Conservation (phyloP, 2,113 vertebrate genomes). For the Pomatostomus ruficeps region DNA sequence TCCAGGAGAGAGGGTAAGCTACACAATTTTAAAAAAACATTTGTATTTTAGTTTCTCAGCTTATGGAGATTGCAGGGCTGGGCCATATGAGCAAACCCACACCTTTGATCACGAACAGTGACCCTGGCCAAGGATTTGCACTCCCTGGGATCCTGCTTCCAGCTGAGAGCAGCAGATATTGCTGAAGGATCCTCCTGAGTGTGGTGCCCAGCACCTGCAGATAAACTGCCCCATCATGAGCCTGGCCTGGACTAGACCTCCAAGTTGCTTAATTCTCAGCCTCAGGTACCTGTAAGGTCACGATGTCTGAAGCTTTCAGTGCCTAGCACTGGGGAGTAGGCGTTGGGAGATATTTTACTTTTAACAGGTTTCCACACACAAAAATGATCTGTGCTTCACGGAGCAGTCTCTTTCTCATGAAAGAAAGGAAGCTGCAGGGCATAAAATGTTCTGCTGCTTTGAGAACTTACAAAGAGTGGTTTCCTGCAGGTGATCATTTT, state of each 20-base stretch:
- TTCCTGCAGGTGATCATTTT: background rate
- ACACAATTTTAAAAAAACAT: accelerated
- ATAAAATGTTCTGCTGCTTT: background rate
- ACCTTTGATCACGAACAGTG: background rate
- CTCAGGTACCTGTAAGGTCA: background rate
- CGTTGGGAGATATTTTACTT: background rate
- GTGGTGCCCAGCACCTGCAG: background rate
- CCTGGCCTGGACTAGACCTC: background rate
- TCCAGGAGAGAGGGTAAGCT: accelerated
- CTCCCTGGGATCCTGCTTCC: background rate
- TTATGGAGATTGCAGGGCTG: background rate
- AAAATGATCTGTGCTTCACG: background rate
- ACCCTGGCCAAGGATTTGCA: background rate
- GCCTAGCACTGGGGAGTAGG: background rate
- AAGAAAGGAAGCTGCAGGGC: background rate
- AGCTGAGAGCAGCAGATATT: background rate
- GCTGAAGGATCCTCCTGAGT: background rate
- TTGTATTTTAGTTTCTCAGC: background rate
- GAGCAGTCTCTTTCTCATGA: background rate
- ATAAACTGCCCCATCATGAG: background rate
- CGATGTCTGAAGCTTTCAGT: background rate
- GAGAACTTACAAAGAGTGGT: background rate
- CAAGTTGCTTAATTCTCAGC: background rate
- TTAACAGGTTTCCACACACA: background rate
- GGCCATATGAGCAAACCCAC: background rate